Base-by-base conservation (phyloP, 2,888 invertebrate species). In the Drosophila birchii region DNA sequence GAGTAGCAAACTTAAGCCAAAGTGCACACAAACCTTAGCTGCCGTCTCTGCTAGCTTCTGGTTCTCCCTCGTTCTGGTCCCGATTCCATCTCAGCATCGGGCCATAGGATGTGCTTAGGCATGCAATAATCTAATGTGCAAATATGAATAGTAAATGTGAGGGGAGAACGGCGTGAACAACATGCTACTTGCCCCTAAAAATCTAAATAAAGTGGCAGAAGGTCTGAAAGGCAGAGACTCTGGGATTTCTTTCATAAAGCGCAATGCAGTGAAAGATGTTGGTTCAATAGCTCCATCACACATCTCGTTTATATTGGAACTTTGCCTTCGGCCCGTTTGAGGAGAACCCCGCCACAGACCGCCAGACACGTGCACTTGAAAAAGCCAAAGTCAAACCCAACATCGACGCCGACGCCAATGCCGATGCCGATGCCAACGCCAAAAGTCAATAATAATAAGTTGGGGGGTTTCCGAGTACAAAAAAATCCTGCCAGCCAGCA, bases 111-210 rank as follows among this genome's bases (percentile, higher is more conserved):
- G 67, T 88, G 81, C 86, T 83, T 86, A 79, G 78, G 86, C 83
- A 81, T 86, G 86, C 89, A 87, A 89, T 87, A 87, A 88, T 89
- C 88, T 86, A 83, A 89, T 86, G 88, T 83, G 81, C 78, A 89
- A 88, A 89, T 89, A 87, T 88, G 86, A 84, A 76, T 80, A 66
- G 85, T 74, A 84, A 88, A 72, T 74, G 62, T 34, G 60, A 7
- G 18, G 39, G 34, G 39, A 57, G 53, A 74, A 61, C 72, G 58
- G 74, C 63, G 55, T 45, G 63, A 45, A 75, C 82, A 86, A 88
- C 78, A 79, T 84, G 89, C 76, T 77, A 63, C 86, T 76, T 79
- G 82, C 79, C 79, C 78, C 79, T 78, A 66, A 80, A 75, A 80
- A 72, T 70, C 77, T 68, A 87, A 82, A 77, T 76, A 80, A 57